Base-by-base conservation (phyloP, 2,888 invertebrate genomes). In the Esperia sulphurella region DNA sequence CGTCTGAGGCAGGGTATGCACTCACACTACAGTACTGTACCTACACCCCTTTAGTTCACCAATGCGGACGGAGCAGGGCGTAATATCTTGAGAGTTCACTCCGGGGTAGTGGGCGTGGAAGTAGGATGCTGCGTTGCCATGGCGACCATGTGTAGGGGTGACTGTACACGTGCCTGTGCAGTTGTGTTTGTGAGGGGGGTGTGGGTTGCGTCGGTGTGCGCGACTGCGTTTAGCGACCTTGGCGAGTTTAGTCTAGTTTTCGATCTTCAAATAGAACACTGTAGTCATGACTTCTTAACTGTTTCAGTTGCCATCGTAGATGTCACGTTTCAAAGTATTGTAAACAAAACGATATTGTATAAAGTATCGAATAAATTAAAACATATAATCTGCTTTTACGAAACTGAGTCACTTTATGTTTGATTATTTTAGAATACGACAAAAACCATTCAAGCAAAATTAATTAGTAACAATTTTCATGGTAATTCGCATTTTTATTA, bases 101-200 rank as follows among this genome's bases (percentile, higher is more conserved):
- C 85, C 81, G 78, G 87, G 85, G 85, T 89, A 83, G 91, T 81
- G 86, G 90, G 90, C 83, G 89, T 87, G 88, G 90, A 85, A 89
- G 85, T 84, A 86, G 91, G 91, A 88, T 89, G 90, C 91, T 91
- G 91, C 89, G 92, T 92, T 82, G 88, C 89, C 81, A 91, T 90
- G 90, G 87, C 88, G 77, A 92, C 92, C 79, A 75, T 72, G 79
- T 83, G 79, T 83, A 82, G 86, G 86, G 83, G 81, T 71, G 79
- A 71, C 63, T 57, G 70, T 73, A 71, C 74, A 76, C 79, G 79
- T 76, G 79, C 67, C 55, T 54, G 59, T 61, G 55, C 53, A 55
- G 59, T 67, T 80, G 77, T 77, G 79, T 59, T 83, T 71, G 71
- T 54, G 61, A 68, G 75, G 81, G 68, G 70, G 65, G 58, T 50